Conservation (phyloP, 1,140 invertebrate genomes). For the Dendroctonus ponderosae region DNA sequence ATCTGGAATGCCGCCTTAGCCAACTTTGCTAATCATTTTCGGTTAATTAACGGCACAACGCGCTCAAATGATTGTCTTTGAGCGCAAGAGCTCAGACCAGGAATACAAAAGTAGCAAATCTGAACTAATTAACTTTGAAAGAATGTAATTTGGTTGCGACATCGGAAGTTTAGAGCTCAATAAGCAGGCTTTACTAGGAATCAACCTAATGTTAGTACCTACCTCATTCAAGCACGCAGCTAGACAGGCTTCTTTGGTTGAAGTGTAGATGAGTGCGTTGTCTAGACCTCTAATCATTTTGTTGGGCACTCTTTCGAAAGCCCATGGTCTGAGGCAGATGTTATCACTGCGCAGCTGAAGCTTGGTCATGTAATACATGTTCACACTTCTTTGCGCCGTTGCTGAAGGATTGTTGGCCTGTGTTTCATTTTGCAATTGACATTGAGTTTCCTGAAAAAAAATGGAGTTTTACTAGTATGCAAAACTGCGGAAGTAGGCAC, state of each 20-base stretch:
- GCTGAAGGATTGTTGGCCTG: constrained; percentile 82
- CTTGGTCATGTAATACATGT: constrained; percentile 95
- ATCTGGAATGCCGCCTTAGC: no score
- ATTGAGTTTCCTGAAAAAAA: constrained; percentile 78
- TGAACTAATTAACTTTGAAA: no score
- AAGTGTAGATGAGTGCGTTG: constrained; percentile 89
- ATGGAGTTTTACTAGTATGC: not conserved
- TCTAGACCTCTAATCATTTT: constrained; percentile 86
- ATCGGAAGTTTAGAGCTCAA: no score
- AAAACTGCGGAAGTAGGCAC: no score
- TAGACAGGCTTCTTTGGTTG: constrained; percentile 89
- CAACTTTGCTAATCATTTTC: no score
- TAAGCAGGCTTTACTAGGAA: no score
- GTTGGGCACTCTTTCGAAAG: constrained; percentile 90
- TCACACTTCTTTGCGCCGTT: constrained; percentile 76
- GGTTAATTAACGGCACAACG: no score
- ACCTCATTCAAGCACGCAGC: constrained; percentile 90
- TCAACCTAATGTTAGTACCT: constrained; percentile 36
- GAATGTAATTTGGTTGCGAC: no score
- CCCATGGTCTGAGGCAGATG: constrained; percentile 86
- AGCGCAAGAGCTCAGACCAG: no score
- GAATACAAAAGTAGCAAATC: no score
- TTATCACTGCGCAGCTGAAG: constrained; percentile 87
- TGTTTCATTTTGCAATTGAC: constrained; percentile 90
- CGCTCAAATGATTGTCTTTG: no score